phyloP scores from a whole-genome alignment of 1,140 invertebrate species.

The Plodia interpunctella region DNA sequence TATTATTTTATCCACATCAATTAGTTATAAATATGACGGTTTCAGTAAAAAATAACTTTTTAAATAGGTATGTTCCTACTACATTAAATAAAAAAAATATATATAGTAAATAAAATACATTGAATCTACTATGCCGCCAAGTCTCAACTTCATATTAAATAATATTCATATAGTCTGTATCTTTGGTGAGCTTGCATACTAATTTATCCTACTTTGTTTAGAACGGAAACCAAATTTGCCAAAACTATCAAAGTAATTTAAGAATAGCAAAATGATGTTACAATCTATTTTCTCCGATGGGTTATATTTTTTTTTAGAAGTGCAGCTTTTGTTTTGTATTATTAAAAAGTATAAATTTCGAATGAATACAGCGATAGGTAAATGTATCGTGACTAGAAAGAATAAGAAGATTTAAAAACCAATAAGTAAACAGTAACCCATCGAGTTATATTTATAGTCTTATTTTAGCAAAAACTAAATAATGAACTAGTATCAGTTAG shows the following conservation, averaged over 20 bases:
- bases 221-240: neutral
- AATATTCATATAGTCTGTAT: neutral
- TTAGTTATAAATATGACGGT: neutral
- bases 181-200: neutral
- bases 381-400: neutral
- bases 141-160: neutral
- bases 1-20: neutral
- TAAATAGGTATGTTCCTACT: neutral
- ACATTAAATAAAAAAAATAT: neutral
- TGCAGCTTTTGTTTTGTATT: too few relatives aligned
- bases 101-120: constrained; percentile 2
- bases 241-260: neutral
- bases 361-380: neutral
- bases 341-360: too few relatives aligned
- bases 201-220: neutral
- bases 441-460: neutral
- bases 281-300: too few relatives aligned
- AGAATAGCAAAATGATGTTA: neutral
- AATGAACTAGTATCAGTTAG: constrained; percentile 23
- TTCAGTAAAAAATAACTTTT: constrained; percentile 1
- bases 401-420: neutral
- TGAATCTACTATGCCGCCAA: neutral
- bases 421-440: neutral
- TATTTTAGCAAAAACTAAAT: constrained; percentile 8
- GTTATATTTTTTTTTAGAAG: neutral